Conservation (phyloP, 2,888 invertebrate species). For the Toxonevra muliebris region DNA sequence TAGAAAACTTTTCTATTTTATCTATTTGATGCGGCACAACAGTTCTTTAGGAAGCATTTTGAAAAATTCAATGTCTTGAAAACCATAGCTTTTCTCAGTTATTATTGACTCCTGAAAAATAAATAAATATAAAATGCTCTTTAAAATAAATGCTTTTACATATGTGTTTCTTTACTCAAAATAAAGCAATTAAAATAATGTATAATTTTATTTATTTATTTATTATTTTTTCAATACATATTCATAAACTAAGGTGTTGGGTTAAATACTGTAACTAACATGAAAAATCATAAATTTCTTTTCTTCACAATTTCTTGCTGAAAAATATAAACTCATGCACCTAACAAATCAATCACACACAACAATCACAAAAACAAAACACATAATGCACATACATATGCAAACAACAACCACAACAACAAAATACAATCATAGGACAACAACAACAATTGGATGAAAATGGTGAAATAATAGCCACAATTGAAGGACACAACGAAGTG, state of each 20-base stretch:
- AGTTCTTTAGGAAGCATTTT: background rate
- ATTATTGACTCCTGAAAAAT: background rate
- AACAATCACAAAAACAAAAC: conserved; percentile 7
- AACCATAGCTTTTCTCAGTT: background rate
- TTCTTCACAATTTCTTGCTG: conserved; percentile 32
- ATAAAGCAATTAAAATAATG: too few species aligned
- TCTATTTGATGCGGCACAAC: background rate
- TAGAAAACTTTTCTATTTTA: too few species aligned
- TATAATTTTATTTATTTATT: background rate
- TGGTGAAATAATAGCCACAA: conserved; percentile 57
- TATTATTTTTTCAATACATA: background rate
- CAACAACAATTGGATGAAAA: conserved; percentile 52
- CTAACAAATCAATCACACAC: background rate
- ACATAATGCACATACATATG: conserved; percentile 33
- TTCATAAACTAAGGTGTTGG: conserved; percentile 43
- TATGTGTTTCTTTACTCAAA: background rate
- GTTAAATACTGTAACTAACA: conserved; percentile 50
- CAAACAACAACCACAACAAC: conserved; percentile 30
- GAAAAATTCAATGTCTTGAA: background rate
- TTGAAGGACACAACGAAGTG: conserved; percentile 53
- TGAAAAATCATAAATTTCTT: conserved; percentile 45
- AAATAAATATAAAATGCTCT: background rate
- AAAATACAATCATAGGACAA: conserved; percentile 39
- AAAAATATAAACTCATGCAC: conserved; percentile 6
- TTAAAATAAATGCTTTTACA: background rate